Evolutionary conservation across 2,797 vertebrate species (phyloP).

Genomic region (Brotula barbata): DNA sequence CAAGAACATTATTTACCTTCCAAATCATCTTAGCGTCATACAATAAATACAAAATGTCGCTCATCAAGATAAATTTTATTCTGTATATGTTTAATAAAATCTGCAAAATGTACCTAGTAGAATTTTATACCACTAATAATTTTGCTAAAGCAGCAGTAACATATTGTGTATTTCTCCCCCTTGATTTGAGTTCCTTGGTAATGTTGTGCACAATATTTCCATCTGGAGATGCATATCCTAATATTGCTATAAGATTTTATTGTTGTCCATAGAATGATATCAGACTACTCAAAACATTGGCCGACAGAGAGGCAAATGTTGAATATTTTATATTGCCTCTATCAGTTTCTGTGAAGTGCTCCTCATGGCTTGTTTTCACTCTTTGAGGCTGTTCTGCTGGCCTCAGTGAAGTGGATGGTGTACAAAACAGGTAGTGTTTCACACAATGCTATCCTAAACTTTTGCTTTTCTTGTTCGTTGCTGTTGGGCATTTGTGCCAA

Average conservation of each 20-base stretch:
- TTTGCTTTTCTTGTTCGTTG: constrained; percentile 44
- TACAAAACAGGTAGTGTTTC: constrained; percentile 39
- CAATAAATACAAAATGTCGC: not conserved
- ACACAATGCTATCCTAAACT: constrained; percentile 49
- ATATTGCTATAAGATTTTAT: constrained; percentile 39
- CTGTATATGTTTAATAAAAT: constrained; percentile 2
- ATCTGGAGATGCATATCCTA: not conserved
- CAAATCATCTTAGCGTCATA: not conserved
- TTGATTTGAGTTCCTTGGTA: too few relatives aligned
- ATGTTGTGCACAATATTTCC: not conserved
- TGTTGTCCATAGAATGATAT: constrained; percentile 46
- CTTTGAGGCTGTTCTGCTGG: constrained; percentile 40
- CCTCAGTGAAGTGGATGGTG: constrained; percentile 23
- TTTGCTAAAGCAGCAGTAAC: constrained; percentile 12
- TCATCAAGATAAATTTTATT: not conserved
- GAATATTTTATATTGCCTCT: constrained; percentile 60
- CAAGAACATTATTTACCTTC: not conserved
- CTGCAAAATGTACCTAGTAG: constrained; percentile 2
- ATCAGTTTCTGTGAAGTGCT: constrained; percentile 51
- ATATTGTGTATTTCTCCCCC: not conserved
- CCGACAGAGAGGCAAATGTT: constrained; percentile 51
- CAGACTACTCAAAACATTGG: constrained; percentile 53
- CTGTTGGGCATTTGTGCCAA: constrained; percentile 49
- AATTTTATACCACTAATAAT: constrained; percentile 21
- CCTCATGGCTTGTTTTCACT: constrained; percentile 45